Base-by-base conservation (phyloP, 2,113 vertebrate species). In the Sorex araneus region DNA sequence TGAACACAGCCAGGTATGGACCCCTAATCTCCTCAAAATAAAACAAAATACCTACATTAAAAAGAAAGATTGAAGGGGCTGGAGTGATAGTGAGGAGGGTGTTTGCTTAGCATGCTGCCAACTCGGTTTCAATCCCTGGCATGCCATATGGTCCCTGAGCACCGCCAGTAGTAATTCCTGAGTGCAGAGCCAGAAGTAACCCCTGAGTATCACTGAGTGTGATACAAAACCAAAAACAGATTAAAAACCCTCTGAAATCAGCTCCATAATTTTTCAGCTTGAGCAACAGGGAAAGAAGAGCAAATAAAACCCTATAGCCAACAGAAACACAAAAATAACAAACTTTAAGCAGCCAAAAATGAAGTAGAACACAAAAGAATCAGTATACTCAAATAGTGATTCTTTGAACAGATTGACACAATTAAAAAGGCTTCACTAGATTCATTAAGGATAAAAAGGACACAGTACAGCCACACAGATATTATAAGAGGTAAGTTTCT, bases 251-350 rank as follows among this genome's bases (percentile, higher is more conserved):
- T 89, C 43, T 85, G 76, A 95, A 78, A 74, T 36, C 50, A 91
- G 6, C 6, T 70, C 4, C 70, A 34, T 93, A 88, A 45, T 50
- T 88, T 74, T 80, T 63, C 3, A 89, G 13, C 11, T 71, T 40
- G 67, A 88, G 27, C 30, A 69, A 54, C 40, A 60, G 60, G 36
- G 60, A 78, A 73, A 80, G 12, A 90, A 78, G 57, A 67, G 50
- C 45, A 89, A 87, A 92, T 25, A 30, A 66, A 85, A 81, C 47
- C 50, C 54, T 60, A 73, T 88, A 88, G 69, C 60, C 50, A 88
- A 84, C 10, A 57, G 63, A 89, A 25, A 45, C 45, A 91, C 81
- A 45, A 50, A 77, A 89, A 77, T 28, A 74, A 87, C 60, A 75
- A 88, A 81, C 27, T 74, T 84, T 47, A 86, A 89, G 15, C 34